Conservation (phyloP, 2,797 vertebrate species). For the Hyperoplus immaculatus region DNA sequence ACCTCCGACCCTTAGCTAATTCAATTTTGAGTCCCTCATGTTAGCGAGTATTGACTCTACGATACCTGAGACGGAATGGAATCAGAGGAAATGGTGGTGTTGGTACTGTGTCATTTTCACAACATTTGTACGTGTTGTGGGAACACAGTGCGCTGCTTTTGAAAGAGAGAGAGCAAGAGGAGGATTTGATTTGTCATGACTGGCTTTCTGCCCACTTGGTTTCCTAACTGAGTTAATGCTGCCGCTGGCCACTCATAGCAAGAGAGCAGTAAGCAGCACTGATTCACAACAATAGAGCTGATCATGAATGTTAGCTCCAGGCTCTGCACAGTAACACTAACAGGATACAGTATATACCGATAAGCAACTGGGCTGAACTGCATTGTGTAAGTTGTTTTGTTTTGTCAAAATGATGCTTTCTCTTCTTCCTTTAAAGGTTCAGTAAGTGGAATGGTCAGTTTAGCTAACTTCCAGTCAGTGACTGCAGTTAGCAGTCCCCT, state of each 20-base stretch:
- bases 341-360: neutral
- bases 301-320: neutral
- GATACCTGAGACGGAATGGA: neutral
- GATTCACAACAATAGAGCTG: neutral
- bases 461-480: too few relatives aligned
- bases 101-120: neutral
- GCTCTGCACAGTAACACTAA: neutral
- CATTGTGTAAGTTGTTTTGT: neutral
- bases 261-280: neutral
- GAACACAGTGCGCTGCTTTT: neutral
- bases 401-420: too few relatives aligned
- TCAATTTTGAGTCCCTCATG: neutral
- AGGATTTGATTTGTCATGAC: conserved; percentile 1
- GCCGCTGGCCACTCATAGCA: neutral
- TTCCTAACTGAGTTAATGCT: conserved; percentile 2
- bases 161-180: conserved; percentile 10
- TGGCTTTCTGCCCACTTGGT: neutral
- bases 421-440: too few relatives aligned
- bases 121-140: neutral
- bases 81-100: neutral
- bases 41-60: neutral
- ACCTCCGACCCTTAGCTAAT: neutral
- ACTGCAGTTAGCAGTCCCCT: too few relatives aligned
- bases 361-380: neutral
- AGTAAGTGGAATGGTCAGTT: too few relatives aligned